Evolutionary conservation across 2,113 vertebrate genomes (phyloP).

Genomic region (Lepidothrix coronata): DNA sequence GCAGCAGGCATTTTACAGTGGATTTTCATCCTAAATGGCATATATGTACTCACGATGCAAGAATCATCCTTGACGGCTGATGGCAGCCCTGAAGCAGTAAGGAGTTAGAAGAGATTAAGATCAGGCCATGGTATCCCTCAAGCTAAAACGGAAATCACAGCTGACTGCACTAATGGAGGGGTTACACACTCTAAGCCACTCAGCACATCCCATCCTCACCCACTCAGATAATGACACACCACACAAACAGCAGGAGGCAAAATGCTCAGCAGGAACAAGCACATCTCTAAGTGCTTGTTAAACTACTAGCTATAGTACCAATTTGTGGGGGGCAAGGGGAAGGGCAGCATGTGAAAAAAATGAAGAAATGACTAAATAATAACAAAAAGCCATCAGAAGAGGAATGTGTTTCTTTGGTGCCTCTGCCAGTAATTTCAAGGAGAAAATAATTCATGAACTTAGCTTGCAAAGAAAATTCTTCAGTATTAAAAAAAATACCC

Average conservation of each 20-base stretch:
- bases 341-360: neutral
- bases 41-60: neutral
- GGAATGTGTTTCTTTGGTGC: neutral
- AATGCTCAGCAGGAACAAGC: neutral
- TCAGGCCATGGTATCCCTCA: rapidly evolving
- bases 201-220: neutral
- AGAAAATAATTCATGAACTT: neutral
- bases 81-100: neutral
- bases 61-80: neutral
- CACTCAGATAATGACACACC: neutral
- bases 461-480: neutral
- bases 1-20: neutral
- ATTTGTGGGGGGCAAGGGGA: neutral
- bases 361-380: neutral
- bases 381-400: neutral
- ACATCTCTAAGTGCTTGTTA: neutral
- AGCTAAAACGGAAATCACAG: neutral
- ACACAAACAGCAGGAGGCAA: neutral
- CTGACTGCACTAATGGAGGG: neutral
- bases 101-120: neutral
- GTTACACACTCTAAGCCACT: neutral
- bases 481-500: neutral
- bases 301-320: neutral
- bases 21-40: neutral
- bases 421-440: neutral